phyloP scores from a whole-genome alignment of 2,888 invertebrate genomes.

The Erynnis tages region DNA sequence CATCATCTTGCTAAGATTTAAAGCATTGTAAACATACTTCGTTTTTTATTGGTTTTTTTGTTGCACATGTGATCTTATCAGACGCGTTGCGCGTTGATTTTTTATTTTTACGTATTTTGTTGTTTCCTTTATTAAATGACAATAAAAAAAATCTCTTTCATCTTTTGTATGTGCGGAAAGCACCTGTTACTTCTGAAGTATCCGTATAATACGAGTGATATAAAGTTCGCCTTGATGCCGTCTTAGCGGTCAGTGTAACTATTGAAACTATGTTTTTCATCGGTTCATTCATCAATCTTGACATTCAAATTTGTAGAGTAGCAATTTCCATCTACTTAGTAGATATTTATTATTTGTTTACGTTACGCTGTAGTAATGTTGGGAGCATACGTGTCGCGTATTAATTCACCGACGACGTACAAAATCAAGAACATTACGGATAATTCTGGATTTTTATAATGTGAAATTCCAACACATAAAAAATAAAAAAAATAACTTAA shows the following conservation, averaged over 20 bases:
- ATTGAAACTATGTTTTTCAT: neutral
- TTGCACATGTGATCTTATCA: constrained; percentile 11
- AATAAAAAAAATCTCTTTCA: too few relatives aligned
- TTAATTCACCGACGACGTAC: constrained; percentile 9
- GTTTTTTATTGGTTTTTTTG: constrained; percentile 16
- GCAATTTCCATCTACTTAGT: constrained; percentile 3
- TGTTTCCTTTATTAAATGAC: neutral
- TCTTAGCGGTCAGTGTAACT: neutral
- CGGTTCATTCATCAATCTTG: too few relatives aligned
- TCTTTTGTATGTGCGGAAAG: too few relatives aligned
- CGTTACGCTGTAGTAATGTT: constrained; percentile 15
- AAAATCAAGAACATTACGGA: constrained; percentile 60
- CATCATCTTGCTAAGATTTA: constrained; percentile 14
- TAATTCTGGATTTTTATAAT: constrained; percentile 44
- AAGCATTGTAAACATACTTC: constrained; percentile 9
- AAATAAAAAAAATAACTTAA: neutral
- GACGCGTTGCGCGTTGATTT: neutral
- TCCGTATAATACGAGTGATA: too few relatives aligned
- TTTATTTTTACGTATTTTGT: neutral
- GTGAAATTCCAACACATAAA: neutral
- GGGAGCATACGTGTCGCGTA: neutral
- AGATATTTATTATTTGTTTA: constrained; percentile 13
- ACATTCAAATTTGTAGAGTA: neutral
- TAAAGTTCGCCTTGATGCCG: too few relatives aligned
- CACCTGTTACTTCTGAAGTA: too few relatives aligned